phyloP scores from a whole-genome alignment of 2,888 invertebrate species.

The Patella depressa region DNA sequence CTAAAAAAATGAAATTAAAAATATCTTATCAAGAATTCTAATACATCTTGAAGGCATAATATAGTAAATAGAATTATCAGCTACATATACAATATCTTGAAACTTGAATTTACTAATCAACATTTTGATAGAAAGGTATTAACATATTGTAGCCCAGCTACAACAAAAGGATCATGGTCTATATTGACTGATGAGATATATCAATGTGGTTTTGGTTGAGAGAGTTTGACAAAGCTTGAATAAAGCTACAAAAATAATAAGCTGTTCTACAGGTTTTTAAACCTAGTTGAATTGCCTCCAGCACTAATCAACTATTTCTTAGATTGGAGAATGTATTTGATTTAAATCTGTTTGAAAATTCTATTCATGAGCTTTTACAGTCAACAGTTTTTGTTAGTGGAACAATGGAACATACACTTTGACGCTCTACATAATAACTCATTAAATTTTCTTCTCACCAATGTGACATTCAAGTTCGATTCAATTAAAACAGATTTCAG shows the following conservation, averaged over 20 bases:
- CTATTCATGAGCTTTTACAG: background rate
- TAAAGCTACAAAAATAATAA: conserved; percentile 9
- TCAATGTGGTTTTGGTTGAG: background rate
- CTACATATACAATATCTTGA: too few relatives aligned
- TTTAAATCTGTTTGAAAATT: conserved; percentile 8
- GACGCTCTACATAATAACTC: too few relatives aligned
- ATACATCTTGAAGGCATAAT: too few relatives aligned
- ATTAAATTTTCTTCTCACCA: too few relatives aligned
- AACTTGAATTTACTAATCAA: too few relatives aligned
- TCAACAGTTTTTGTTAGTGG: conserved; percentile 6
- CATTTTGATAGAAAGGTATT: too few relatives aligned
- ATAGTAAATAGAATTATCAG: too few relatives aligned
- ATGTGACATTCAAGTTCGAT: too few relatives aligned
- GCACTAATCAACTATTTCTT: conserved; percentile 10
- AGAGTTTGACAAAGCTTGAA: background rate
- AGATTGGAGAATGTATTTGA: background rate
- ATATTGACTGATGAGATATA: background rate
- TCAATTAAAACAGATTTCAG: too few relatives aligned
- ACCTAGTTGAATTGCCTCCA: conserved; percentile 2
- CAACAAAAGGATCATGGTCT: background rate
- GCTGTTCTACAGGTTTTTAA: conserved; percentile 8
- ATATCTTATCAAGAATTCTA: too few relatives aligned
- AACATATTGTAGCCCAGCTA: background rate
- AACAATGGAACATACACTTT: background rate
- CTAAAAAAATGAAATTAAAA: too few relatives aligned